These are phyloP conservation scores for Dendroctonus ponderosae DNA, from an alignment of 1,140 invertebrate species.

Conservation along the genomic window DNA sequence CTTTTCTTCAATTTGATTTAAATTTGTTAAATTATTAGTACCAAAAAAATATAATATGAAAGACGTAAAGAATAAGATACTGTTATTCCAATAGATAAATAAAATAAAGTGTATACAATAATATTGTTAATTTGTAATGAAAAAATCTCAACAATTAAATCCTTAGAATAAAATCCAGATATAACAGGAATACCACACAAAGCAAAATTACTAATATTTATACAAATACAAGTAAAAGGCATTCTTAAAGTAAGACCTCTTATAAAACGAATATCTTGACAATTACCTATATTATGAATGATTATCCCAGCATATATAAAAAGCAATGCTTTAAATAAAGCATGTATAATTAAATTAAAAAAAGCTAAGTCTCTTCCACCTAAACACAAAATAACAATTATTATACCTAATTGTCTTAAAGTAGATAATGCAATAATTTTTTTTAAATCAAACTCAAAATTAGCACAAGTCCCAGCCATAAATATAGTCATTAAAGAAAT, in stretches of 20 bases:
- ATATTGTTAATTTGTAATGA: slow-evolving; percentile 54
- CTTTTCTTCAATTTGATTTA: slow-evolving; percentile 53
- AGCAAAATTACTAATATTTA: slow-evolving; percentile 56
- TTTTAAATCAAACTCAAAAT: slow-evolving; percentile 66
- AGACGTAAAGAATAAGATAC: slow-evolving; percentile 58
- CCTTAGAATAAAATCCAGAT: slow-evolving; percentile 68
- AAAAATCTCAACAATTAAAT: slow-evolving; percentile 61
- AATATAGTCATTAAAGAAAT: slow-evolving; percentile 59
- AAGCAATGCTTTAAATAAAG: slow-evolving; percentile 64
- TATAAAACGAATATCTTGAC: slow-evolving; percentile 64
- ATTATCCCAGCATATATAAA: slow-evolving; percentile 62
- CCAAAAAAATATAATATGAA: slow-evolving; percentile 55
- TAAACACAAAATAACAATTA: slow-evolving; percentile 60
- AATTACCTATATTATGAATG: slow-evolving; percentile 61
- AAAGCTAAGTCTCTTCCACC: slow-evolving; percentile 54
- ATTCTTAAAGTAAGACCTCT: slow-evolving; percentile 50
- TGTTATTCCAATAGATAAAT: slow-evolving; percentile 57
- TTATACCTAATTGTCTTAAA: slow-evolving; percentile 67
- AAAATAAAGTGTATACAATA: slow-evolving; percentile 55
- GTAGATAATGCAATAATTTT: slow-evolving; percentile 73
- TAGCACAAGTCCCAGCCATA: slow-evolving; percentile 59
- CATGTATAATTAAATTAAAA: slow-evolving; percentile 64
- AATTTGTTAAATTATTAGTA: slow-evolving; percentile 51
- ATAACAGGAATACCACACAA: slow-evolving; percentile 58
- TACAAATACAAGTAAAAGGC: slow-evolving; percentile 52